A percentile compares a stretch with the other conserved stretches of the same genome.
These are phyloP conservation scores for Dermatophagoides farinae DNA, from an alignment of 1,140 invertebrate species.

Conservation along the genomic window DNA sequence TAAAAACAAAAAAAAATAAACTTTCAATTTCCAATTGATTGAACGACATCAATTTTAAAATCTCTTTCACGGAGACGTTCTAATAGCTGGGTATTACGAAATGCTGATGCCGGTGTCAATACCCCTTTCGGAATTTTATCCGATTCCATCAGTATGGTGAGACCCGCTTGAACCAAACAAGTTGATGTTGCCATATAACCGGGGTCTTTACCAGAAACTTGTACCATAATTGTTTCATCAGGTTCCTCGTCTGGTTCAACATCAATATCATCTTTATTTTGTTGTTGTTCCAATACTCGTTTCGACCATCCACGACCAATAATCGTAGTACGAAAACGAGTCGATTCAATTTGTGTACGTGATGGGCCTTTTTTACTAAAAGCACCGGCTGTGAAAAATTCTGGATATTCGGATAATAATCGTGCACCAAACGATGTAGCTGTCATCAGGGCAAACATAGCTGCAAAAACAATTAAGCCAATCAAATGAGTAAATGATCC, in stretches of 20 bases:
- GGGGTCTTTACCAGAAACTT: constrained; percentile 34
- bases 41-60: constrained; percentile 33
- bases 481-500: constrained; percentile 26
- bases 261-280: constrained; percentile 32
- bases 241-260: constrained; percentile 35
- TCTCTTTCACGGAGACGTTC: constrained; percentile 37
- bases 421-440: constrained; percentile 39
- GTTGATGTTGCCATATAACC: constrained; percentile 62
- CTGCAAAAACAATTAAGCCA: constrained; percentile 32
- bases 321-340: constrained; percentile 43
- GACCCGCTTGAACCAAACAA: constrained; percentile 43
- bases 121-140: constrained; percentile 50
- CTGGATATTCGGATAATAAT: constrained; percentile 46
- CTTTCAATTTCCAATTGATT: no score
- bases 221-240: constrained; percentile 43
- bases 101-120: constrained; percentile 35
- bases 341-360: constrained; percentile 37
- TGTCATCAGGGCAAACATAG: constrained; percentile 41
- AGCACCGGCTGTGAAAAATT: constrained; percentile 46
- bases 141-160: constrained; percentile 50
- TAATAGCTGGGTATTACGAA: constrained; percentile 40
- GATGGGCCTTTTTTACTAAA: constrained; percentile 43
- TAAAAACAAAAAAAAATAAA: no score
- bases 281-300: constrained; percentile 38
- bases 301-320: constrained; percentile 53